Evolutionary conservation across 2,113 vertebrate species (phyloP), one percentile per base, ranked within the genome.

Genomic region (Zingel zingel): DNA sequence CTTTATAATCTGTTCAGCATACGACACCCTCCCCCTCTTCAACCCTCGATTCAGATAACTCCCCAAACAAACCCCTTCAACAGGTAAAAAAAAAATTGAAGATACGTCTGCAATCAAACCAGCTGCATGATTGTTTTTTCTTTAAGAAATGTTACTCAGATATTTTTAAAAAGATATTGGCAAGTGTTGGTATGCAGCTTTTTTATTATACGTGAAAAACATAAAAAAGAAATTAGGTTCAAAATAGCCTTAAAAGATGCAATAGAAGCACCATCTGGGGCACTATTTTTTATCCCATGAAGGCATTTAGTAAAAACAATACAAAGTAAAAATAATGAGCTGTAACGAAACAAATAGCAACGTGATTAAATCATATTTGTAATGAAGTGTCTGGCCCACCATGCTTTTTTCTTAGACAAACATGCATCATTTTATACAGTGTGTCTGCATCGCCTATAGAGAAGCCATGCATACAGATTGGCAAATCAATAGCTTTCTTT

Each of bases 401-500:
- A 19, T 23, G 21, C 2, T 23, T 47, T 65, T 56, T 59, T 72
- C 45, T 19, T 6, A 16, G 12, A 68, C 23, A 56, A 61, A 43
- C 25, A 23, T 45, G 8, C 69, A 50, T 59, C 21, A 74, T 70
- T 74, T 43, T 36, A 12, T 13, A 6, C 0, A 1, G 6, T 19
- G 61, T 27, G 53, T 76, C 74, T 86, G 59, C 74, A 54, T 80
- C 10, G 5, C 61, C 47, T 78, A 53, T 56, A 62, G 75, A 84
- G 72, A 69, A 75, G 45, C 43, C 45, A 16, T 74, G 84, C 81
- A 85, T 83, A 82, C 74, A 88, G 80, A 90, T 64, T 45, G 47
- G 71, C 11, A 68, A 87, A 88, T 91, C 84, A 87, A 86, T 88
- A 87, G 27, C 66, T 79, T 85, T 82, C 74, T 67, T 76, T 77